These are phyloP conservation scores for Pelochelys cantorii DNA, from an alignment of 2,797 vertebrate species.

Conservation along the genomic window DNA sequence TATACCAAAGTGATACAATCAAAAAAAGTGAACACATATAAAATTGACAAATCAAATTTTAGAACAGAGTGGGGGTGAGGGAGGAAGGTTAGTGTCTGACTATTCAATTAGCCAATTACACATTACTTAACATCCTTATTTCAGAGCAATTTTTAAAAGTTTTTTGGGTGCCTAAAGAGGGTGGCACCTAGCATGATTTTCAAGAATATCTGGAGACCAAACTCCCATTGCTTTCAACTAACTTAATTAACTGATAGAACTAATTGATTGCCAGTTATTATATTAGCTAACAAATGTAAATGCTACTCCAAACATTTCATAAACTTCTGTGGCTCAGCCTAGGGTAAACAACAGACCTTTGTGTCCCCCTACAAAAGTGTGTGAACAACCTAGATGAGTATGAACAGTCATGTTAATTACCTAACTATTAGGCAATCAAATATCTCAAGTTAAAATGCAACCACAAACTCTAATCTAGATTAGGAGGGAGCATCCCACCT, in stretches of 20 bases:
- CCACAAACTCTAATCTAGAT: background rate
- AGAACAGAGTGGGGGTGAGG: no score
- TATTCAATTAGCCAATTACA: no score
- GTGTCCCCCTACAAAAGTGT: background rate
- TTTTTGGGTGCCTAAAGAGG: background rate
- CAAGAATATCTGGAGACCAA: fast-evolving
- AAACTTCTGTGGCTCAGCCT: fast-evolving
- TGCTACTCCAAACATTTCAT: fast-evolving
- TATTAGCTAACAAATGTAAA: background rate
- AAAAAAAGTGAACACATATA: no score
- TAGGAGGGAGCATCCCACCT: background rate
- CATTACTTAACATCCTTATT: background rate
- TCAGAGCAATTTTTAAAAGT: background rate
- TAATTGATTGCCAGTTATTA: background rate
- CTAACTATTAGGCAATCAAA: background rate
- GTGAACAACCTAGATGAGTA: background rate
- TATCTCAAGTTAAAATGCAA: background rate
- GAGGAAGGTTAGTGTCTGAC: no score
- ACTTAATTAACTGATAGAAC: background rate
- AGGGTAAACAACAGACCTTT: background rate
- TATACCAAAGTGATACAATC: no score
- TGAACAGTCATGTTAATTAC: background rate
- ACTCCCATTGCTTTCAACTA: background rate
- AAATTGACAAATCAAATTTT: no score
- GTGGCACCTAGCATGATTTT: background rate